Conservation (phyloP, 2,113 vertebrate species). For the Gasterosteus nipponicus region DNA sequence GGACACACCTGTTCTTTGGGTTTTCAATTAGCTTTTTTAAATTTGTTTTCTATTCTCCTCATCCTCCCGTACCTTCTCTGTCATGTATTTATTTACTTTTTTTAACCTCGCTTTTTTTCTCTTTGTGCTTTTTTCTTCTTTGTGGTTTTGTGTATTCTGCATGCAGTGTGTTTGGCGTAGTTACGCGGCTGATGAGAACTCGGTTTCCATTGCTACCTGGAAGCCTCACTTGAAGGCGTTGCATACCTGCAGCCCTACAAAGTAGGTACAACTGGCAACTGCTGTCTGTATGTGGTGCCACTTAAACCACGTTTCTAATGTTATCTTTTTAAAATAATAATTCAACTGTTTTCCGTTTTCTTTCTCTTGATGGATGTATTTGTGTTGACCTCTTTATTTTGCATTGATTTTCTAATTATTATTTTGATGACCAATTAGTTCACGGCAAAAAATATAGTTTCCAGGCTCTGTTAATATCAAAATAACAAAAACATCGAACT, state of each 20-base stretch:
- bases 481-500: neutral
- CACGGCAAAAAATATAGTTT: conserved; percentile 61
- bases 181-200: conserved; percentile 99
- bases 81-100: conserved; percentile 54
- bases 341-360: conserved; percentile 54
- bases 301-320: conserved; percentile 53
- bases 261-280: conserved; percentile 94
- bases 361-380: conserved; percentile 14
- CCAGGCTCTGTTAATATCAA: conserved; percentile 49
- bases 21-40: conserved; percentile 80
- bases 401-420: conserved; percentile 1
- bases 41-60: conserved; percentile 44
- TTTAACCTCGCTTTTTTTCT: conserved; percentile 66
- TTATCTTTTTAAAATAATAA: neutral
- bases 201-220: conserved; percentile 99
- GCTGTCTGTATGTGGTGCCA: conserved; percentile 76
- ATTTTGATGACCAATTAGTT: conserved; percentile 36
- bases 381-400: conserved; percentile 27
- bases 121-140: conserved; percentile 35
- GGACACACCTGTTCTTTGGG: conserved; percentile 68
- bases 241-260: conserved; percentile 99
- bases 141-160: conserved; percentile 79
- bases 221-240: conserved; percentile 99
- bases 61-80: conserved; percentile 24
- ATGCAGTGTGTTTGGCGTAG: conserved; percentile 99